These are phyloP conservation scores for Zosterops pallidus DNA, from an alignment of 2,113 vertebrate genomes.

Conservation along the genomic window DNA sequence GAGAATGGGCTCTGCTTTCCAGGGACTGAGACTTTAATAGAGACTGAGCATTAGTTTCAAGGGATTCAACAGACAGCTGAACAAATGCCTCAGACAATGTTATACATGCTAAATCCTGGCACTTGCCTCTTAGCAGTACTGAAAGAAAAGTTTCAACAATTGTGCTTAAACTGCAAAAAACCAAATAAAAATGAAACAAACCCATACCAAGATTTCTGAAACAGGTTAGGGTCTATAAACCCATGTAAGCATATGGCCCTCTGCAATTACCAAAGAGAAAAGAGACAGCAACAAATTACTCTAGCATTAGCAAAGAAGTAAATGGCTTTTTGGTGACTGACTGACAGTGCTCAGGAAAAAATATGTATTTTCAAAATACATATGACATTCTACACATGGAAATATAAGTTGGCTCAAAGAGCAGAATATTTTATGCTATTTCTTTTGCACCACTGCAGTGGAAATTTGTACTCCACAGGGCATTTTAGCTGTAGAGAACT, in stretches of 20 bases:
- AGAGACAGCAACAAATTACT: background rate
- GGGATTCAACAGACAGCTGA: conserved; percentile 78
- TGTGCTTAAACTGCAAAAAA: conserved; percentile 36
- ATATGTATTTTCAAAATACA: background rate
- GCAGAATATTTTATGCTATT: background rate
- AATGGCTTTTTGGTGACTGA: background rate
- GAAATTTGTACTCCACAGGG: conserved; percentile 50
- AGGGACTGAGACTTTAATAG: conserved; percentile 78
- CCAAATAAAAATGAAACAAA: conserved; percentile 3
- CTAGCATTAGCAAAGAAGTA: background rate
- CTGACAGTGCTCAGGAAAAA: background rate
- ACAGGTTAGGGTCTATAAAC: background rate
- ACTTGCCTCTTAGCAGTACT: conserved; percentile 32
- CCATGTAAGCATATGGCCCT: background rate
- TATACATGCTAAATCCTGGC: conserved; percentile 67
- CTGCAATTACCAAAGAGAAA: background rate
- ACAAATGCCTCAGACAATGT: conserved; percentile 72
- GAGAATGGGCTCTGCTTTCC: conserved; percentile 77
- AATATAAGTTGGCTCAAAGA: background rate
- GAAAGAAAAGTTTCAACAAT: conserved; percentile 59
- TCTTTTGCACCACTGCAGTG: conserved; percentile 20
- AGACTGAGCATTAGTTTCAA: conserved; percentile 81
- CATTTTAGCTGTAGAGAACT: conserved; percentile 31
- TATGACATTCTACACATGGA: background rate
- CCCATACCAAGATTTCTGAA: background rate